phyloP scores from a whole-genome alignment of 2,888 invertebrate species.

The Philaethria dido region DNA sequence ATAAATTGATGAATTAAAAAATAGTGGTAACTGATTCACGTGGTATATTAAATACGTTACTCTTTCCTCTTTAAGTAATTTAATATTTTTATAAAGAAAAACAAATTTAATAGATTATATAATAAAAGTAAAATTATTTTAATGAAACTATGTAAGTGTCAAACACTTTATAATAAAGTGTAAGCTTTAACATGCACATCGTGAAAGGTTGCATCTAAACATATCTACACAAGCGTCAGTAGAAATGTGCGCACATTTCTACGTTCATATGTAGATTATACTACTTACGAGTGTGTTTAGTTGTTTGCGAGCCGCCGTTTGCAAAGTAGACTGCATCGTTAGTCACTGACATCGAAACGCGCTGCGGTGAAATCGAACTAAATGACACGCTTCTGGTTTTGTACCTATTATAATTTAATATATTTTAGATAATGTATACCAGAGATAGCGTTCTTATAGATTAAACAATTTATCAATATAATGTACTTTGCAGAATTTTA shows the following conservation, averaged over 20 bases:
- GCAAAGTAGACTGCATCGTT: constrained; percentile 53
- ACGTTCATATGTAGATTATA: constrained; percentile 43
- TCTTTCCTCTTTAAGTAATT: background rate
- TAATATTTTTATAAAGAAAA: too few species aligned
- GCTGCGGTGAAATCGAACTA: constrained; percentile 58
- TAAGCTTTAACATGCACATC: constrained; percentile 11
- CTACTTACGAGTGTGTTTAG: constrained; percentile 40
- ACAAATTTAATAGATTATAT: background rate
- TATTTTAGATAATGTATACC: constrained; percentile 24
- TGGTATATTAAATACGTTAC: too few species aligned
- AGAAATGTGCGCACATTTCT: constrained; percentile 37
- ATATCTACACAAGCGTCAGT: background rate
- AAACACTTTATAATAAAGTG: background rate
- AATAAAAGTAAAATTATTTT: background rate
- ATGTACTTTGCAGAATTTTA: background rate
- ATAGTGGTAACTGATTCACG: too few species aligned
- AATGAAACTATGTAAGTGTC: constrained; percentile 8
- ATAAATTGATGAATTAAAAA: too few species aligned
- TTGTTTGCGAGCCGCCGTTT: constrained; percentile 35
- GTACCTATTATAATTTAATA: constrained; percentile 35
- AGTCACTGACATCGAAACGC: constrained; percentile 67
- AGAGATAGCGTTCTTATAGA: background rate
- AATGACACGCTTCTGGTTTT: constrained; percentile 55
- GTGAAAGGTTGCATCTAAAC: constrained; percentile 14
- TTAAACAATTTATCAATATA: background rate